Evolutionary conservation across 1,140 invertebrate genomes (phyloP), one percentile per base, ranked within the genome.

Genomic region (Pseudomyrmex dendroicus): DNA sequence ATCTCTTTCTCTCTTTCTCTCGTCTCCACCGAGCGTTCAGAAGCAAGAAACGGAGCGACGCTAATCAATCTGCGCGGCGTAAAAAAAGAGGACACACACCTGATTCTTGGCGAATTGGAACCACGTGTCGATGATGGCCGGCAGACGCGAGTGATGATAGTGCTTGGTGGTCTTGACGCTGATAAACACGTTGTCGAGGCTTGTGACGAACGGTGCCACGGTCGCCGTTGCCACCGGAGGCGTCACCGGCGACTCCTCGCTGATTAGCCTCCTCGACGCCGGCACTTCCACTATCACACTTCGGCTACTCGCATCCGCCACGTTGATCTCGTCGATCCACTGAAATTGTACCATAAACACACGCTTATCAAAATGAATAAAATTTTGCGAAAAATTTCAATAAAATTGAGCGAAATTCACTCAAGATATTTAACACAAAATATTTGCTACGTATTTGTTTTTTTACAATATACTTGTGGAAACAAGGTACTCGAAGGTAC

Each of bases 151-250:
- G 82, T 96, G 94, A 93, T 99, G 98, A 94, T 98, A 98, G 94
- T 96, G 96, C 91, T 96, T 96, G 48, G 98, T 98, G 66, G 98
- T 99, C 95, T 99, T 99, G 20, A 99, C 98, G 94, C 97, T 98
- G 92, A 99, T 97, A 94, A 98, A 99, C 87, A 99, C 95, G 93
- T 98, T 98, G 92, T 97, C 95, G 80, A 98, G 95, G 72, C 95
- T 96, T 61, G 96, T 97, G 67, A 96, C 95, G 86, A 96, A 96
- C 85, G 95, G 96, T 88, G 95, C 95, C 89, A 95, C 95, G 86
- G 96, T 97, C 54, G 95, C 95, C 44, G 94, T 95, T 59, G 94
- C 94, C 48, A 94, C 93, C 83, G 89, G 93, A 48, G 89, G 93
- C 86, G 93, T 95, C 90, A 91, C 92, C 90, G 86, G 90, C 25